Evolutionary conservation across 2,888 invertebrate genomes (phyloP).

Genomic region (Elegia similella): DNA sequence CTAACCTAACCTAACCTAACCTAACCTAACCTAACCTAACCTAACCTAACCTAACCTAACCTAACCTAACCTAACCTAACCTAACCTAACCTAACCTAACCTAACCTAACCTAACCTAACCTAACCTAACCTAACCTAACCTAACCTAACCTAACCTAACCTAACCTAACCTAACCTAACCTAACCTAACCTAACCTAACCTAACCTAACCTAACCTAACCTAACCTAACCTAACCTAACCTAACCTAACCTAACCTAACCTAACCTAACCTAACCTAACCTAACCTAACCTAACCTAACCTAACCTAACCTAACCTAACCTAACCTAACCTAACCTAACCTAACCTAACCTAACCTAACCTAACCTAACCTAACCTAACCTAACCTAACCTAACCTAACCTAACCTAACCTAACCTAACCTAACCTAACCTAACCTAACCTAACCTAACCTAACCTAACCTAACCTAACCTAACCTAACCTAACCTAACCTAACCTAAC

Average conservation of each 20-base stretch:
- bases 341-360: slow-evolving; percentile 6
- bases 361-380: slow-evolving; percentile 8
- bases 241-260: slow-evolving; percentile 14
- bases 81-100: slow-evolving; percentile 19
- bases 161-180: slow-evolving; percentile 18
- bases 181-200: slow-evolving; percentile 14
- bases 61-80: slow-evolving; percentile 19
- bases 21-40: slow-evolving; percentile 19
- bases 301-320: slow-evolving; percentile 15
- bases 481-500: slow-evolving; percentile 21
- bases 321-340: slow-evolving; percentile 8
- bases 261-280: slow-evolving; percentile 14
- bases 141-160: slow-evolving; percentile 15
- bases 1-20: slow-evolving; percentile 19
- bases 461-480: slow-evolving; percentile 21
- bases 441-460: slow-evolving; percentile 21
- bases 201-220: slow-evolving; percentile 14
- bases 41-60: slow-evolving; percentile 19
- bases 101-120: slow-evolving; percentile 19
- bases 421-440: slow-evolving; percentile 14
- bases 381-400: slow-evolving; percentile 3
- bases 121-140: slow-evolving; percentile 19
- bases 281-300: slow-evolving; percentile 14
- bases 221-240: slow-evolving; percentile 14
- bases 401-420: slow-evolving; percentile 3